A percentile compares a stretch with the other conserved stretches of the same genome.
Conservation (phyloP, 2,113 vertebrate genomes). For the Piliocolobus tephrosceles region DNA sequence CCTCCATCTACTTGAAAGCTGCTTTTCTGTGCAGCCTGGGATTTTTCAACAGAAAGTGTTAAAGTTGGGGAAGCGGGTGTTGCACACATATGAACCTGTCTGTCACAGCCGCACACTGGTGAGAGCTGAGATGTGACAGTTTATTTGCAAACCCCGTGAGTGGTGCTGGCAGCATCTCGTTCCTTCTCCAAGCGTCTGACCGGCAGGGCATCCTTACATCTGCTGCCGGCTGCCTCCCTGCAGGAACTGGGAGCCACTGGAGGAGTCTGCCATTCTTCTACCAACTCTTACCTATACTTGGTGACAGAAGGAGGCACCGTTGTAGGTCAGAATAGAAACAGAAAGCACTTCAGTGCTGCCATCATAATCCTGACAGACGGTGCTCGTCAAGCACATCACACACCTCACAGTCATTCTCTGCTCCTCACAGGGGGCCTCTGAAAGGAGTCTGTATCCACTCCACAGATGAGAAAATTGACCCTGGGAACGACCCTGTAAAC, state of each 20-base stretch:
- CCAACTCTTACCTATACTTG: neutral
- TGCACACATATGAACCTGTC: neutral
- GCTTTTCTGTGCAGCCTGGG: neutral
- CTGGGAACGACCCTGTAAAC: neutral
- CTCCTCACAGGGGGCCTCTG: neutral
- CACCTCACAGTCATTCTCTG: neutral
- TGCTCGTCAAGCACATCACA: fast-evolving
- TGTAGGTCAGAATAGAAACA: neutral
- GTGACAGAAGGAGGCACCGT: neutral
- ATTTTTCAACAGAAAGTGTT: neutral
- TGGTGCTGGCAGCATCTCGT: neutral
- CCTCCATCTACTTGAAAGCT: neutral
- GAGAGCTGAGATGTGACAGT: constrained; percentile 38
- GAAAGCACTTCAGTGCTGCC: neutral
- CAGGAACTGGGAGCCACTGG: neutral
- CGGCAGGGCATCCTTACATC: neutral
- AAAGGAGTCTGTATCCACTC: neutral
- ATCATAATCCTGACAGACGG: neutral
- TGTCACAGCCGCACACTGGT: constrained; percentile 8
- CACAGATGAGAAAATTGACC: neutral
- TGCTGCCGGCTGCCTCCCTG: neutral
- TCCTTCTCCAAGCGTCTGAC: neutral
- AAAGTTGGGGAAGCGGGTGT: neutral
- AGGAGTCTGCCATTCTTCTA: neutral
- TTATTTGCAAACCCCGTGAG: neutral